These are phyloP conservation scores for Enhydra lutris DNA, from an alignment of 2,113 vertebrate genomes.

Conservation along the genomic window DNA sequence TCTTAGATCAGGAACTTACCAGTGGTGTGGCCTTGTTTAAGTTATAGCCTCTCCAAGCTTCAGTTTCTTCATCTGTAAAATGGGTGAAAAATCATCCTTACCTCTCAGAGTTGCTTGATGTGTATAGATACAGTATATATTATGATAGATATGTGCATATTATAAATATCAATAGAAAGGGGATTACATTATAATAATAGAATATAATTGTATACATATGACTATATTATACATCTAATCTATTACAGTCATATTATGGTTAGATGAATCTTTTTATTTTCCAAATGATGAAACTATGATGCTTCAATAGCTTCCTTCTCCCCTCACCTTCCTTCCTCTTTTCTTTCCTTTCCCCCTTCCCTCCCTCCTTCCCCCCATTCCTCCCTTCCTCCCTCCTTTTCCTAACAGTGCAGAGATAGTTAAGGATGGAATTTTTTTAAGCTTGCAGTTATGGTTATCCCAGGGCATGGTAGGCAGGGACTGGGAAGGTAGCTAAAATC, in stretches of 20 bases:
- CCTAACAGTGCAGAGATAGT: neutral
- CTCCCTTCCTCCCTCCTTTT: too few relatives aligned
- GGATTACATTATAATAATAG: neutral
- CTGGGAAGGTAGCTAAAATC: constrained; percentile 27
- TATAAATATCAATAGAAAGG: neutral
- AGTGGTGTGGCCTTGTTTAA: neutral
- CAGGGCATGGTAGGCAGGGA: neutral
- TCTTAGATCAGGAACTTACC: constrained; percentile 13
- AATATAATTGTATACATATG: neutral
- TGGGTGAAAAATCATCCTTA: neutral
- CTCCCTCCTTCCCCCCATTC: too few relatives aligned
- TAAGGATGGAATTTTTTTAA: constrained; percentile 29
- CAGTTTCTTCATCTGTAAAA: constrained; percentile 31
- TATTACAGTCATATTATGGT: neutral
- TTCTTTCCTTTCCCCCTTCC: too few relatives aligned
- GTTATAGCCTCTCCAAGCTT: neutral
- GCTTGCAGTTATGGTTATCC: constrained; percentile 3
- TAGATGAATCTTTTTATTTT: constrained; percentile 30
- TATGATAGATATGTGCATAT: neutral
- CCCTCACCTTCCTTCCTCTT: neutral
- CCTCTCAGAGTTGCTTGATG: neutral
- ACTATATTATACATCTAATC: neutral
- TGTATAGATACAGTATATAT: neutral
- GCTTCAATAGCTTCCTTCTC: neutral
- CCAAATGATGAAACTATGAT: constrained; percentile 17